Percentiles rank a stretch among this genome's conserved stretches.
These are phyloP conservation scores for Serrognathus titanus DNA, from an alignment of 2,888 invertebrate genomes.

Conservation along the genomic window DNA sequence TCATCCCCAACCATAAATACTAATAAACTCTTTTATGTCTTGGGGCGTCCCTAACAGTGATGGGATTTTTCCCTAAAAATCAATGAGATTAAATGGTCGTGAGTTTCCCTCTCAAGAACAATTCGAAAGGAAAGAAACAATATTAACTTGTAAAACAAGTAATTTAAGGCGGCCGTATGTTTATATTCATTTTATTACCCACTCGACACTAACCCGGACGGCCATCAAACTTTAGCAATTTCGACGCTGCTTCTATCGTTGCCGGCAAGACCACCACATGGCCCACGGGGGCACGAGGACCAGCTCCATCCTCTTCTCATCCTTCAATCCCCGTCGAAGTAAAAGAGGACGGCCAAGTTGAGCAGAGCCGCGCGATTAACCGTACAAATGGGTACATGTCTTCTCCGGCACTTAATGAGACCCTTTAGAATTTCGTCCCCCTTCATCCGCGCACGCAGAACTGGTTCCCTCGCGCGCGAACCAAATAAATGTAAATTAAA, in stretches of 20 bases:
- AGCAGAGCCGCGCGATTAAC: conserved; percentile 15
- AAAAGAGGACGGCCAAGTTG: conserved; percentile 10
- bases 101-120: no score
- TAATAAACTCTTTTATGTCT: no score
- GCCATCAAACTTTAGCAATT: conserved; percentile 27
- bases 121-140: conserved; percentile 6
- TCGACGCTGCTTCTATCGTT: conserved; percentile 20
- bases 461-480: neutral
- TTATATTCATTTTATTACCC: conserved; percentile 26
- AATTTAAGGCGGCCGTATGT: conserved; percentile 16
- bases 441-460: conserved; percentile 13
- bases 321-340: conserved; percentile 7
- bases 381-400: conserved; percentile 23
- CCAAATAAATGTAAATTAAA: neutral
- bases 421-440: conserved; percentile 19
- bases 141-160: conserved; percentile 8
- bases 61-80: no score
- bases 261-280: conserved; percentile 13
- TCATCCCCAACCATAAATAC: no score
- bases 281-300: conserved; percentile 8
- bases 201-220: conserved; percentile 19
- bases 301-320: conserved; percentile 8
- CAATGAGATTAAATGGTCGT: no score
- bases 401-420: conserved; percentile 21
- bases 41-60: no score